Evolutionary conservation across 92 coral and sea anemone species (phyloP).

Genomic region (Actinostola sp.): DNA sequence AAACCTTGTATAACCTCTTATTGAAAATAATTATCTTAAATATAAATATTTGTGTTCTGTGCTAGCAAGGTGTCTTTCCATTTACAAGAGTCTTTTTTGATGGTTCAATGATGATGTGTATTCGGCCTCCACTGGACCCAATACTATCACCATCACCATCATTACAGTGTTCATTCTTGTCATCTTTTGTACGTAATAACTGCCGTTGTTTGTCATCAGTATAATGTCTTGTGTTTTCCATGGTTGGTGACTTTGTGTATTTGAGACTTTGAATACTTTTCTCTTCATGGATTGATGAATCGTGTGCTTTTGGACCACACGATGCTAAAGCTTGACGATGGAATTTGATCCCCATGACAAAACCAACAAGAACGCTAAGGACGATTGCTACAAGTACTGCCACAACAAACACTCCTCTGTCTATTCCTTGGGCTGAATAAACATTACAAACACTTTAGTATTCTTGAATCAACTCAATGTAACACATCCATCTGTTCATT

Average conservation of each 20-base stretch:
- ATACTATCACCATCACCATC: conserved; percentile 57
- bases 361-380: conserved; percentile 69
- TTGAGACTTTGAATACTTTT: conserved; percentile 46
- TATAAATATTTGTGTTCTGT: background rate
- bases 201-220: conserved; percentile 40
- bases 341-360: conserved; percentile 64
- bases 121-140: conserved; percentile 65
- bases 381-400: conserved; percentile 60
- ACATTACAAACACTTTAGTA: background rate
- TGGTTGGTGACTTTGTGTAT: conserved; percentile 76
- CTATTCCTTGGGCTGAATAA: conserved; percentile 22
- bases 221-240: conserved; percentile 32
- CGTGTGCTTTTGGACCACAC: conserved; percentile 35
- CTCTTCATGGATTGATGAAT: conserved; percentile 41
- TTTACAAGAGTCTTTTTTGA: conserved; percentile 28
- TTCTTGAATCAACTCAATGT: no score
- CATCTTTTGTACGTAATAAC: conserved; percentile 42
- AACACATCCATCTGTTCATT: no score
- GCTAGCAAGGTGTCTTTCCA: conserved; percentile 48
- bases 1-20: background rate
- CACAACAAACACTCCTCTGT: conserved; percentile 65
- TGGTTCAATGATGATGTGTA: conserved; percentile 8
- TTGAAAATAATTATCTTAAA: conserved; percentile 3
- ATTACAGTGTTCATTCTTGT: no score
- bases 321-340: conserved; percentile 46